phyloP scores from a whole-genome alignment of 2,888 invertebrate species.

The Caenorhabditis auriculariae region DNA sequence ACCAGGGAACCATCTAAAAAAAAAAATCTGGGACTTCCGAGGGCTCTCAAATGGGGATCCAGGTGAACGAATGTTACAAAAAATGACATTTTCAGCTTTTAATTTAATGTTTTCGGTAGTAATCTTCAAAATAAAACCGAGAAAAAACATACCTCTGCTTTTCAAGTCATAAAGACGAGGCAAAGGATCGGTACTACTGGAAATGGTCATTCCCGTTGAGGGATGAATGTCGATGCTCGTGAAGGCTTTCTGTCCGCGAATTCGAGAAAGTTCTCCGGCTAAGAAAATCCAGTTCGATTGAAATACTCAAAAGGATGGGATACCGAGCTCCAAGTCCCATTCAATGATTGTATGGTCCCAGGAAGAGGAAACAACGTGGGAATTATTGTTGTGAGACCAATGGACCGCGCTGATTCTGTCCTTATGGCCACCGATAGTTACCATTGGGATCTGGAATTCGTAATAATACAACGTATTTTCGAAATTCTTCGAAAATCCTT shows the following conservation, averaged over 20 bases:
- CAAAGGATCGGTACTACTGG: slow-evolving; percentile 87
- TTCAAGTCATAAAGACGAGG: slow-evolving; percentile 88
- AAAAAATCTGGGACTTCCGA: neutral
- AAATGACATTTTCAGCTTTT: too few relatives aligned
- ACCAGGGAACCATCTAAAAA: slow-evolving; percentile 73
- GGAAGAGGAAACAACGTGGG: slow-evolving; percentile 79
- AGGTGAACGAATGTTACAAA: too few relatives aligned
- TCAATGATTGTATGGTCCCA: slow-evolving; percentile 93
- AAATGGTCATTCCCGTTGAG: slow-evolving; percentile 74
- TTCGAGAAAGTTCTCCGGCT: slow-evolving; percentile 43
- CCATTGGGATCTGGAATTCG: slow-evolving; percentile 70
- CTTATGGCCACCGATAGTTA: slow-evolving; percentile 87
- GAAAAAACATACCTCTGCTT: slow-evolving; percentile 69
- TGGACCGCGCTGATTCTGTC: slow-evolving; percentile 79
- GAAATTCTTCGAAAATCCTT: too few relatives aligned
- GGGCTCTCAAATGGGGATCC: too few relatives aligned
- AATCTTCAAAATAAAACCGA: too few relatives aligned
- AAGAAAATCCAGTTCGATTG: slow-evolving; percentile 1
- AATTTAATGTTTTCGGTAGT: too few relatives aligned
- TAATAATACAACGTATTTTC: neutral
- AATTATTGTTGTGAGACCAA: slow-evolving; percentile 76
- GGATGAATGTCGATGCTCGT: slow-evolving; percentile 83
- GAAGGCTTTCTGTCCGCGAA: slow-evolving; percentile 70
- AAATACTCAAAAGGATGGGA: too few relatives aligned
- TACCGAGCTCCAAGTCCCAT: slow-evolving; percentile 79